A percentile compares a stretch with the other conserved stretches of the same genome.
Evolutionary conservation across 2,888 invertebrate species (phyloP).

Genomic region (Ichneumoninae sp.): DNA sequence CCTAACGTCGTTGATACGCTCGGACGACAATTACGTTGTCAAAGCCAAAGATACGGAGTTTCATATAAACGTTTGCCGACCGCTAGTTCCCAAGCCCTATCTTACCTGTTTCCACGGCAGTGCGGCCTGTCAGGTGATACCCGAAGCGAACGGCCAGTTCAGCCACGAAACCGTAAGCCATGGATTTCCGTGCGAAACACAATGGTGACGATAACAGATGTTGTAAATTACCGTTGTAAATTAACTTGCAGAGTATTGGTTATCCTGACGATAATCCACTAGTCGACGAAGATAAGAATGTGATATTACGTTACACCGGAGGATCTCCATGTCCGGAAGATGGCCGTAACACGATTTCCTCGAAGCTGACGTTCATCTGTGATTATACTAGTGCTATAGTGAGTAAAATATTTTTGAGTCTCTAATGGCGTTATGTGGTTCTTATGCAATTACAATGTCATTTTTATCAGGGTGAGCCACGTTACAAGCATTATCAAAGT

Average conservation of each 20-base stretch:
- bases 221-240: not conserved
- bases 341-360: slow-evolving; percentile 67
- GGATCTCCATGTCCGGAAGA: slow-evolving; percentile 76
- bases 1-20: slow-evolving; percentile 73
- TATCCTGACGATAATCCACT: slow-evolving; percentile 73
- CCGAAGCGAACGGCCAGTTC: slow-evolving; percentile 69
- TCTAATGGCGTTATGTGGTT: not conserved
- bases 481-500: slow-evolving; percentile 72
- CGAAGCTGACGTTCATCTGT: slow-evolving; percentile 75
- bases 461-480: slow-evolving; percentile 70
- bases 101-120: slow-evolving; percentile 76
- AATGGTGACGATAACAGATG: not conserved
- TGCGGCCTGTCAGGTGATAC: slow-evolving; percentile 74
- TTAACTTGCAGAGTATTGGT: slow-evolving; percentile 75
- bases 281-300: slow-evolving; percentile 70
- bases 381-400: slow-evolving; percentile 62
- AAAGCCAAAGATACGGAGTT: slow-evolving; percentile 74
- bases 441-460: not conserved
- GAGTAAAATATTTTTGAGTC: slow-evolving; percentile 56
- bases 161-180: slow-evolving; percentile 76
- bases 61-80: slow-evolving; percentile 79
- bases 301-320: slow-evolving; percentile 71
- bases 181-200: slow-evolving; percentile 8
- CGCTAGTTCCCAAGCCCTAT: slow-evolving; percentile 73
- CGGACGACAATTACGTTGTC: slow-evolving; percentile 74